These are phyloP conservation scores for Leptarthrus brevirostris DNA, from an alignment of 2,888 invertebrate genomes.

Conservation along the genomic window DNA sequence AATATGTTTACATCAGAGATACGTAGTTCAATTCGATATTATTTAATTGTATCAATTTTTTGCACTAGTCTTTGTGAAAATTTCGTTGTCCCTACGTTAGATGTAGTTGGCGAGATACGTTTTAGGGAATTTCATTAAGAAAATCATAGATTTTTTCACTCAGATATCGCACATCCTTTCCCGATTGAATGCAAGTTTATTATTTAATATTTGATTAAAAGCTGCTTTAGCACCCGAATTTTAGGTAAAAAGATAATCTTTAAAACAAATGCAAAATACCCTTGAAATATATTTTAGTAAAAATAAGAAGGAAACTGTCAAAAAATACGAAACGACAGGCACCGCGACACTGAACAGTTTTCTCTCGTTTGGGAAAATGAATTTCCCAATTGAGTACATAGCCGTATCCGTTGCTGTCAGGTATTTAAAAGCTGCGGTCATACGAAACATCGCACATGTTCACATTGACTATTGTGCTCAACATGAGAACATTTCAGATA, in stretches of 20 bases:
- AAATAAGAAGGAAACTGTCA: slow-evolving; percentile 35
- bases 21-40: neutral
- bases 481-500: slow-evolving; percentile 14
- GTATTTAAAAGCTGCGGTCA: slow-evolving; percentile 37
- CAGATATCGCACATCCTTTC: too few species aligned
- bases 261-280: neutral
- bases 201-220: too few species aligned
- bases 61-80: too few species aligned
- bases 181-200: too few species aligned
- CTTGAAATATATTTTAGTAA: slow-evolving; percentile 32
- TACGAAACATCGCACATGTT: slow-evolving; percentile 38
- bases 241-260: neutral
- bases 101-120: slow-evolving; percentile 13
- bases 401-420: slow-evolving; percentile 27
- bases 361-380: slow-evolving; percentile 46
- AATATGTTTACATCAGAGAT: slow-evolving; percentile 39
- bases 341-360: slow-evolving; percentile 53
- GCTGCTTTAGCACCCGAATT: slow-evolving; percentile 1
- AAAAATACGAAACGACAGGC: slow-evolving; percentile 50
- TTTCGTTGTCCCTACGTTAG: too few species aligned
- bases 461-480: neutral
- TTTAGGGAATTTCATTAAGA: slow-evolving; percentile 22
- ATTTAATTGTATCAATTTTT: neutral
- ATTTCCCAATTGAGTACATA: slow-evolving; percentile 44
- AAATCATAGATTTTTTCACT: slow-evolving; percentile 17